These are phyloP conservation scores for Malacoraja senta DNA, from an alignment of 2,797 vertebrate species.

Conservation along the genomic window DNA sequence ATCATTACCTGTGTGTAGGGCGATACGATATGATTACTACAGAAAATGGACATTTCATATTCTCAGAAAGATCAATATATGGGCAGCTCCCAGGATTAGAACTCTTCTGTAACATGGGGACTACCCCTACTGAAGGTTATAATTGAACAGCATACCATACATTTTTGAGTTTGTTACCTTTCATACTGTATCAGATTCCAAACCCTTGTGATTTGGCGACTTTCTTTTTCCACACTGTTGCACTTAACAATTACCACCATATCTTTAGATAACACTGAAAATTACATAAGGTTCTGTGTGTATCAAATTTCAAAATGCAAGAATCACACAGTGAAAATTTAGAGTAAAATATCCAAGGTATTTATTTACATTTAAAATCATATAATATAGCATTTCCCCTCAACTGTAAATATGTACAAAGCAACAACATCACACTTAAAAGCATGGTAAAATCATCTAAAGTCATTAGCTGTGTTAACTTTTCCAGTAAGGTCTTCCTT, in stretches of 20 bases:
- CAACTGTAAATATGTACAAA: neutral
- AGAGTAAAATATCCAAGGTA: neutral
- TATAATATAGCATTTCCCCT: neutral
- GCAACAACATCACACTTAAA: neutral
- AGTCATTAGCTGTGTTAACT: neutral
- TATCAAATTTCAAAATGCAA: neutral
- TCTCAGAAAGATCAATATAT: too few relatives aligned
- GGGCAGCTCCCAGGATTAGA: too few relatives aligned
- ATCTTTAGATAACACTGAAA: neutral
- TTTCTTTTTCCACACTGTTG: neutral
- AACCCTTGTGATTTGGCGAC: neutral
- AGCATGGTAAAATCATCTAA: neutral
- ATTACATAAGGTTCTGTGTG: neutral
- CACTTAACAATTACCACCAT: neutral
- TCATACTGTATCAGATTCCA: neutral
- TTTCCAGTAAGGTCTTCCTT: neutral
- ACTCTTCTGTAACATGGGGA: too few relatives aligned
- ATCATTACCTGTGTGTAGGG: too few relatives aligned
- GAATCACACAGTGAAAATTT: neutral
- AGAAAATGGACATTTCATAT: too few relatives aligned
- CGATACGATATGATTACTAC: too few relatives aligned
- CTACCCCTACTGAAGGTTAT: too few relatives aligned
- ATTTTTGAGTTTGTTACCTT: neutral
- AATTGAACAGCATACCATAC: neutral
- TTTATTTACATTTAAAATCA: constrained; percentile 8